Conservation (phyloP, 2,113 vertebrate species). For the Diadophis punctatus region DNA sequence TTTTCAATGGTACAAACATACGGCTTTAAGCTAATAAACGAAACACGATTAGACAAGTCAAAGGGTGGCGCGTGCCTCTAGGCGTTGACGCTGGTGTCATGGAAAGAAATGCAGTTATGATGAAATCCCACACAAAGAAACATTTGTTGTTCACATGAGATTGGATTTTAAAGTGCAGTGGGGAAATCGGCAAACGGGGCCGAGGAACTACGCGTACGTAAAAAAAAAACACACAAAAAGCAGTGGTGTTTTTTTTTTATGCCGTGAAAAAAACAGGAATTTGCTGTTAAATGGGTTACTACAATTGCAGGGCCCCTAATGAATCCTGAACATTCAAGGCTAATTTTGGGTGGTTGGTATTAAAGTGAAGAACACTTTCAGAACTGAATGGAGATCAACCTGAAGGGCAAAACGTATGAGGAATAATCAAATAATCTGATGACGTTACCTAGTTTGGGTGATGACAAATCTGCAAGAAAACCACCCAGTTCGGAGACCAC, state of each 20-base stretch:
- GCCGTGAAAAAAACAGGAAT: not conserved
- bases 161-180: not conserved
- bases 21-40: not conserved
- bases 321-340: not conserved
- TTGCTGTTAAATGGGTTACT: not conserved
- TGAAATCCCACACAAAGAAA: conserved; percentile 3
- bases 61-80: not conserved
- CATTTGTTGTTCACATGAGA: conserved; percentile 11
- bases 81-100: not conserved
- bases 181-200: not conserved
- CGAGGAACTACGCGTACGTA: not conserved
- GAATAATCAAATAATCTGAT: too few species aligned
- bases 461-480: not conserved
- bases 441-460: too few species aligned
- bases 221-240: too few species aligned
- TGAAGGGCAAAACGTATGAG: too few species aligned
- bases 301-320: not conserved
- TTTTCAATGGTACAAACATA: not conserved
- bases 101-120: not conserved
- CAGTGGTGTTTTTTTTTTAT: too few species aligned
- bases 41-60: not conserved
- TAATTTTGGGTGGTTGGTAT: not conserved
- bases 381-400: not conserved
- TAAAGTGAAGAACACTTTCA: not conserved
- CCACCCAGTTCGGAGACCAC: too few species aligned